These are phyloP conservation scores for Eremobia ochroleuca DNA, from an alignment of 2,888 invertebrate genomes.

Conservation along the genomic window DNA sequence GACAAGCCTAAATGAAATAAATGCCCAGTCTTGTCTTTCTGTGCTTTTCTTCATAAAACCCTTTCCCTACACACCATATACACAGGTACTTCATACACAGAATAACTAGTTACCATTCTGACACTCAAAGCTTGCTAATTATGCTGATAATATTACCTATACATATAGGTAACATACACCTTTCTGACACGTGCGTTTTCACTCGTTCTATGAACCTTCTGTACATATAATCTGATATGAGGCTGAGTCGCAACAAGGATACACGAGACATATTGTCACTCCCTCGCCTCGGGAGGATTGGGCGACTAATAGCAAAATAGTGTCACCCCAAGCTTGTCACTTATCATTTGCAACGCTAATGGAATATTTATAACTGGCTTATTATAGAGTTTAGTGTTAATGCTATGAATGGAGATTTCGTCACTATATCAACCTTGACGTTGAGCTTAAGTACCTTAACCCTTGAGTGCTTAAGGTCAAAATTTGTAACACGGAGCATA, in stretches of 20 bases:
- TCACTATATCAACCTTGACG: neutral
- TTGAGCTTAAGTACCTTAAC: conserved; percentile 14
- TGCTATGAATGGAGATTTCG: conserved; percentile 1
- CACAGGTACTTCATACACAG: too few species aligned
- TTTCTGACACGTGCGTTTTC: neutral
- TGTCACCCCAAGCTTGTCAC: conserved; percentile 74
- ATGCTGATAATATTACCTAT: too few species aligned
- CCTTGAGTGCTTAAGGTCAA: too few species aligned
- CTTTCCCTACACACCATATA: too few species aligned
- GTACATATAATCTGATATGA: conserved; percentile 13
- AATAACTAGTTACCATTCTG: too few species aligned
- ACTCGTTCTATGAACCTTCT: conserved; percentile 17
- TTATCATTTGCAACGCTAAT: conserved; percentile 73
- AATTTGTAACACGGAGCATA: too few species aligned
- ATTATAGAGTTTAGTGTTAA: conserved; percentile 46
- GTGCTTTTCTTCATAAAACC: too few species aligned
- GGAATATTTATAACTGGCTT: conserved; percentile 70
- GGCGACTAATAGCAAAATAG: conserved; percentile 75
- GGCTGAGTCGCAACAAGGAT: conserved; percentile 50
- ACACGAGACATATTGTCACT: conserved; percentile 70
- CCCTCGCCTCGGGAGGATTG: conserved; percentile 68
- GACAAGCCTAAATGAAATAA: too few species aligned
- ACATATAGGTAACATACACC: too few species aligned
- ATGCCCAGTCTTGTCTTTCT: too few species aligned
- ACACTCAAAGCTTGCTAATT: too few species aligned